phyloP scores from a whole-genome alignment of 2,888 invertebrate species.

The Drosophila longiperda region DNA sequence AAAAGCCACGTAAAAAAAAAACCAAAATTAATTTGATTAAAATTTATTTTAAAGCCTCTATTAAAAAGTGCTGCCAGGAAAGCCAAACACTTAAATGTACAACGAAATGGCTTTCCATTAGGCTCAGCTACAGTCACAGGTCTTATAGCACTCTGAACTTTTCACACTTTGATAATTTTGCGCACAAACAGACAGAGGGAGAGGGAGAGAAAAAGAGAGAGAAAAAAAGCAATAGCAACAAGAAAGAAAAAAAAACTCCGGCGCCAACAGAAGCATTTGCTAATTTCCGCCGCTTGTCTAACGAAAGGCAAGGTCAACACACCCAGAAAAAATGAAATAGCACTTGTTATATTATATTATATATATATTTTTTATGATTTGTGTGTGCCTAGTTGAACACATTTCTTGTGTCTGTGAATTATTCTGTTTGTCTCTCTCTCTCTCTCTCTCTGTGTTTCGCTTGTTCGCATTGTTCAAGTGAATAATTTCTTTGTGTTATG shows the following conservation, averaged over 20 bases:
- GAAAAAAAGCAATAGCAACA: conserved; percentile 22
- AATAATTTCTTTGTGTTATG: conserved; percentile 66
- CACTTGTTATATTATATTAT: conserved; percentile 12
- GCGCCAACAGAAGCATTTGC: conserved; percentile 64
- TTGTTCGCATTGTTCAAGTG: conserved; percentile 40
- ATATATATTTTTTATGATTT: conserved; percentile 11
- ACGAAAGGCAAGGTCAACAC: conserved; percentile 71
- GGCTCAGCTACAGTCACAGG: conserved; percentile 7
- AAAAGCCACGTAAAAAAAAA: background rate
- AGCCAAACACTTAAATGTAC: background rate
- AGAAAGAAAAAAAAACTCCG: background rate
- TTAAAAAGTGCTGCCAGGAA: conserved; percentile 14
- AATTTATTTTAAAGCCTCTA: background rate
- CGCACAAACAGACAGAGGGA: conserved; percentile 24
- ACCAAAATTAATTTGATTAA: background rate
- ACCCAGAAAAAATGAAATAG: conserved; percentile 50
- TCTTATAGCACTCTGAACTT: conserved; percentile 56
- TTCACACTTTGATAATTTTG: conserved; percentile 74
- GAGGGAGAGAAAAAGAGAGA: background rate
- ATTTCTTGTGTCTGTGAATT: conserved; percentile 13
- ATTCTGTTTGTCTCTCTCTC: conserved; percentile 4
- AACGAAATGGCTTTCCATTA: conserved; percentile 37
- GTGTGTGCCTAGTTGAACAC: conserved; percentile 35
- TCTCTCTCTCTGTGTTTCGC: conserved; percentile 9
- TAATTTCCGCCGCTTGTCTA: conserved; percentile 72